Conservation (phyloP, 2,113 vertebrate genomes). For the Chionis minor region DNA sequence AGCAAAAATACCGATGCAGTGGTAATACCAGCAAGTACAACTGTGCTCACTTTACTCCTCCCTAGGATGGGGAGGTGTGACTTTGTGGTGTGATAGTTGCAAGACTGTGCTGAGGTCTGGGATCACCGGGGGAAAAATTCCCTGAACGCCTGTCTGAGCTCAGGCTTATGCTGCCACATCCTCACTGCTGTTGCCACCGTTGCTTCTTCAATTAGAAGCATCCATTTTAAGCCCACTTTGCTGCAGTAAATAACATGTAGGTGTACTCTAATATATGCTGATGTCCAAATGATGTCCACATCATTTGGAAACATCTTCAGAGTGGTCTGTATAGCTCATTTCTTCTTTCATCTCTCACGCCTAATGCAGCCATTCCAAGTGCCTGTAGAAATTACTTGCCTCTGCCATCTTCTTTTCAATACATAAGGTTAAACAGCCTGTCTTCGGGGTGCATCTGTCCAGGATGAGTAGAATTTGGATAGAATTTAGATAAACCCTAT, state of each 20-base stretch:
- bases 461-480: neutral
- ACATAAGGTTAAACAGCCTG: neutral
- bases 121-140: neutral
- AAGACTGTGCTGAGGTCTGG: neutral
- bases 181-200: neutral
- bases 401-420: neutral
- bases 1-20: neutral
- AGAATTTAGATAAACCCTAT: neutral
- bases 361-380: neutral
- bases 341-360: neutral
- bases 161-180: neutral
- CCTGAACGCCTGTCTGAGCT: neutral
- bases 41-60: neutral
- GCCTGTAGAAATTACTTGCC: neutral
- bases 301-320: neutral
- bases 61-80: neutral
- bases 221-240: neutral
- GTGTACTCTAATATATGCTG: neutral
- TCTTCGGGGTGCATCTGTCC: neutral
- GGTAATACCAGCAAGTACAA: neutral
- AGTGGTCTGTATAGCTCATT: neutral
- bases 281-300: neutral
- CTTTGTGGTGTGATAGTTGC: neutral
- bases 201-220: neutral
- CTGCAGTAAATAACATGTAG: neutral